A percentile compares a stretch with the other conserved stretches of the same genome.
phyloP scores from a whole-genome alignment of 2,888 invertebrate species.

The Thelaira solivaga region DNA sequence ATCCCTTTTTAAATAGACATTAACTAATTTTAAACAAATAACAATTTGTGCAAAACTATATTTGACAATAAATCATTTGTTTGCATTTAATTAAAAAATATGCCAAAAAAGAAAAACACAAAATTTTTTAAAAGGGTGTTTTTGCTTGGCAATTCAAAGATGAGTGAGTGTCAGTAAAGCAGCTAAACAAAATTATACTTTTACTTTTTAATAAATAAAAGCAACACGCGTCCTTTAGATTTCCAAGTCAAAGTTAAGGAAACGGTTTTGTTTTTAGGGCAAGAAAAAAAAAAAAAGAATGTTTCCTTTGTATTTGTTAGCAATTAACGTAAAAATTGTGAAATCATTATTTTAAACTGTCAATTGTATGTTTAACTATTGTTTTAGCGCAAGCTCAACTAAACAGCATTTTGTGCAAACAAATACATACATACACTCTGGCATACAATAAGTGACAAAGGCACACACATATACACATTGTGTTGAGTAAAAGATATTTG shows the following conservation, averaged over 20 bases:
- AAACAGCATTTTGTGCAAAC: not conserved
- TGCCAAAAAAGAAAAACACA: constrained; percentile 35
- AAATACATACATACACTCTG: not conserved
- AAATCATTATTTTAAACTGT: constrained; percentile 57
- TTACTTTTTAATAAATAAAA: no score
- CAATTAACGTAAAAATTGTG: constrained; percentile 52
- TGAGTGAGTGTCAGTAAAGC: no score
- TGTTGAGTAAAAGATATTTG: constrained; percentile 7
- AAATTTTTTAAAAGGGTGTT: no score
- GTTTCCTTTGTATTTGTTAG: constrained; percentile 24
- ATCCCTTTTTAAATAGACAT: not conserved
- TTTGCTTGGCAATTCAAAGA: no score
- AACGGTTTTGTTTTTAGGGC: no score
- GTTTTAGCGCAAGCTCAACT: constrained; percentile 34
- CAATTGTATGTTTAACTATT: constrained; percentile 52
- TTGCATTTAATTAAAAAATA: constrained; percentile 45
- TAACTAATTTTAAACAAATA: constrained; percentile 27
- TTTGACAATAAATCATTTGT: constrained; percentile 43
- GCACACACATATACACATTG: no score
- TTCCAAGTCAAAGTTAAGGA: no score
- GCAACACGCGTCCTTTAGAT: no score
- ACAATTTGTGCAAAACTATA: not conserved
- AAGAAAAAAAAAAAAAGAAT: not conserved
- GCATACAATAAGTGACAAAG: constrained; percentile 28
- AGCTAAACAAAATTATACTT: no score